Evolutionary conservation across 2,888 invertebrate genomes (phyloP).

Genomic region (Parthenolecanium corni): DNA sequence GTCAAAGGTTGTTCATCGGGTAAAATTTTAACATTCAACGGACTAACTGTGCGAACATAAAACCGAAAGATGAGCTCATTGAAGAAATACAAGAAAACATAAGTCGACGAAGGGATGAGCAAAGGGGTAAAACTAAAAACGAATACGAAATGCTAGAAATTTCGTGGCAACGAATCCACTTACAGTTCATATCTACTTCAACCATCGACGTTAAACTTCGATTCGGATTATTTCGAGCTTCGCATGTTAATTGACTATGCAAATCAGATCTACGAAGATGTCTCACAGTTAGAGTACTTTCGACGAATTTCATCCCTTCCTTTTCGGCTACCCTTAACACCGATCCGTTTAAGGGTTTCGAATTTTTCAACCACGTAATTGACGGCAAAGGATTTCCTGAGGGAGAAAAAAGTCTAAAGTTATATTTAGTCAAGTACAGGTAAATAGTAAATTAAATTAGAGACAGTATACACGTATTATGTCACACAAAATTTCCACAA

Average conservation of each 20-base stretch:
- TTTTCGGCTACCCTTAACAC: background rate
- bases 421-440: background rate
- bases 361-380: constrained; percentile 19
- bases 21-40: constrained; percentile 17
- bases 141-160: no score
- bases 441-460: no score
- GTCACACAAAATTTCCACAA: no score
- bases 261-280: constrained; percentile 67
- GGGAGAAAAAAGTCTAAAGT: no score
- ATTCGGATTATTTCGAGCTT: constrained; percentile 60
- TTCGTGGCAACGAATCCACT: constrained; percentile 42
- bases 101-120: no score
- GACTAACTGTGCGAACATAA: constrained; percentile 9
- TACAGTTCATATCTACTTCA: constrained; percentile 85
- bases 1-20: constrained; percentile 22
- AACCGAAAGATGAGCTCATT: background rate
- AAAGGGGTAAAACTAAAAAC: no score
- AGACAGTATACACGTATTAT: no score
- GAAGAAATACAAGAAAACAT: no score
- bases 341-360: constrained; percentile 7
- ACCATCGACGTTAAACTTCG: constrained; percentile 67
- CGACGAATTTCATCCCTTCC: background rate
- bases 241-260: constrained; percentile 69
- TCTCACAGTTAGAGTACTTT: constrained; percentile 53
- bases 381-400: constrained; percentile 21